These are phyloP conservation scores for Alviniconcha strummeri DNA, from an alignment of 2,888 invertebrate species.

Conservation along the genomic window DNA sequence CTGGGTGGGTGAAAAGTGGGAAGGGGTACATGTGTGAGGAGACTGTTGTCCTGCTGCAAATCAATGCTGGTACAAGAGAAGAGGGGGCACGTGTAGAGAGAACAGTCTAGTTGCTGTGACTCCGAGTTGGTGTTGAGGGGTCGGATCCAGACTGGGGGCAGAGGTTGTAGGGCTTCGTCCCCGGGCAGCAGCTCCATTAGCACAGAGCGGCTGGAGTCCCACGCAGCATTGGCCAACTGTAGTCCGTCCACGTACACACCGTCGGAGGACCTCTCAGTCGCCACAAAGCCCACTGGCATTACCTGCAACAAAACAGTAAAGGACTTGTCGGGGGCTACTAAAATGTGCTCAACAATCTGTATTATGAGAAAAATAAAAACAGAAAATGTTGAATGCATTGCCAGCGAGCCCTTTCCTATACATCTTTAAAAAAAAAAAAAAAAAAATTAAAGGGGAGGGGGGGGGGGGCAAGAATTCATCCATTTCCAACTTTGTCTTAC, in stretches of 20 bases:
- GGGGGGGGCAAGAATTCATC: no score
- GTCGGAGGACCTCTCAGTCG: slow-evolving; percentile 54
- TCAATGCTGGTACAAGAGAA: slow-evolving; percentile 51
- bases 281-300: slow-evolving; percentile 58
- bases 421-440: no score
- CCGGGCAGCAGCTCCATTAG: slow-evolving; percentile 54
- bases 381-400: no score
- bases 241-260: slow-evolving; percentile 65
- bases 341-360: no score
- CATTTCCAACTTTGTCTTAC: no score
- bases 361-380: no score
- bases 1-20: slow-evolving; percentile 49
- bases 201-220: slow-evolving; percentile 58
- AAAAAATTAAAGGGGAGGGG: no score
- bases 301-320: slow-evolving; percentile 50
- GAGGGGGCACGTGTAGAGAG: slow-evolving; percentile 57
- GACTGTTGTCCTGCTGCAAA: slow-evolving; percentile 50
- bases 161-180: slow-evolving; percentile 42
- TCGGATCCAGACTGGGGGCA: slow-evolving; percentile 65
- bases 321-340: no score
- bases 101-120: neutral
- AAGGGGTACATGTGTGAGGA: slow-evolving; percentile 55
- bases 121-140: slow-evolving; percentile 39
- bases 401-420: no score
- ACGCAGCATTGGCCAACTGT: slow-evolving; percentile 64